These are phyloP conservation scores for Mesoclemmys tuberculata DNA, from an alignment of 2,113 vertebrate species.

Conservation along the genomic window DNA sequence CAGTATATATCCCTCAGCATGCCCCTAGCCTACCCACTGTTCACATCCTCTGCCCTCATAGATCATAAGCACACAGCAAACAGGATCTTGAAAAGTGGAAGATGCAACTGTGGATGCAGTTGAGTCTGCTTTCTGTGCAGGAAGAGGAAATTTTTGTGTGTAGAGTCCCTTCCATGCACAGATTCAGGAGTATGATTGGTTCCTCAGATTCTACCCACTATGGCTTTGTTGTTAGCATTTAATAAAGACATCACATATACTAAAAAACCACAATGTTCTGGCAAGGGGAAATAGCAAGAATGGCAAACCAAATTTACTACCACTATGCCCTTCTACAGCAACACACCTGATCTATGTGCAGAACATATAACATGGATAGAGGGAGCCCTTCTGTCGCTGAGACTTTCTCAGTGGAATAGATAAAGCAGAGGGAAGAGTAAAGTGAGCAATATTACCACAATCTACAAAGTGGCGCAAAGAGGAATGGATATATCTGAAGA, in stretches of 20 bases:
- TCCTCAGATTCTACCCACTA: not conserved
- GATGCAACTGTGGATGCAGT: not conserved
- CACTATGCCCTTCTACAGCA: not conserved
- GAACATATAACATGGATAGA: not conserved
- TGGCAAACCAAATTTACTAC: not conserved
- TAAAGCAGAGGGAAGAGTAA: constrained; percentile 1
- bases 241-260: not conserved
- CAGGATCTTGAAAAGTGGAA: not conserved
- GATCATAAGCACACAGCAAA: not conserved
- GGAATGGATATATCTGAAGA: not conserved
- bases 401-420: not conserved
- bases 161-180: not conserved
- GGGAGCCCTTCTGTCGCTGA: not conserved
- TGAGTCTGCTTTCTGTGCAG: no score
- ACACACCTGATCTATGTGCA: not conserved
- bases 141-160: not conserved
- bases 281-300: not conserved
- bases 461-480: not conserved
- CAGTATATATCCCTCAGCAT: not conserved
- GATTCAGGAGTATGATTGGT: not conserved
- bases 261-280: not conserved
- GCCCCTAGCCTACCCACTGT: not conserved
- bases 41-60: constrained; percentile 5
- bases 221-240: not conserved
- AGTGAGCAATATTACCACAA: not conserved